These are phyloP conservation scores for Acromyrmex echinatior DNA, from an alignment of 1,140 invertebrate species.

Conservation along the genomic window DNA sequence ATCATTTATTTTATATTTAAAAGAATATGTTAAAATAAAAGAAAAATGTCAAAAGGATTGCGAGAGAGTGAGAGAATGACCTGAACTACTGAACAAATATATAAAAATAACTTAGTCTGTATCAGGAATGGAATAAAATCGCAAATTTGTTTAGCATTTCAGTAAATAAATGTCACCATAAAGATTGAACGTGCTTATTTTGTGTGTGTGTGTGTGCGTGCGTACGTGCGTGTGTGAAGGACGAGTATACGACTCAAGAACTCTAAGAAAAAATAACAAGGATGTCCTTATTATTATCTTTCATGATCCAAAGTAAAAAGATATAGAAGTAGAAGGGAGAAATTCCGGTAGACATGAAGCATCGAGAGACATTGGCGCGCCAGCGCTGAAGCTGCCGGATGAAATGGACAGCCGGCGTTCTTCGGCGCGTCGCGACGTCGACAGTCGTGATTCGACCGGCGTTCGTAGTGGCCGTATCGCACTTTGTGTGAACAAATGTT, in stretches of 20 bases:
- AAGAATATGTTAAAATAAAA: background rate
- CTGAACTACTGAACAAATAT: background rate
- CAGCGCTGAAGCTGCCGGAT: conserved; percentile 51
- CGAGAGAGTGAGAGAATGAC: too few species aligned
- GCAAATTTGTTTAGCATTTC: background rate
- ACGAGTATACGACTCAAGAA: background rate
- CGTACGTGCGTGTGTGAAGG: too few species aligned
- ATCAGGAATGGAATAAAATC: background rate
- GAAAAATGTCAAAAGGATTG: background rate
- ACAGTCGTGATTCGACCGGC: conserved; percentile 72
- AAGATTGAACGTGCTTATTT: conserved; percentile 1
- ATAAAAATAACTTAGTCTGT: background rate
- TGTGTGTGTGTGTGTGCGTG: too few species aligned
- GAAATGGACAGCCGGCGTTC: conserved; percentile 39
- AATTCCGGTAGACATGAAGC: background rate
- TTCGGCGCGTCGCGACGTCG: conserved; percentile 45
- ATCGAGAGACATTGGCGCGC: background rate
- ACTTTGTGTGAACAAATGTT: background rate
- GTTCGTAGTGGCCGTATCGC: conserved; percentile 38
- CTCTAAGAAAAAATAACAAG: background rate
- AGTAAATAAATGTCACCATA: background rate
- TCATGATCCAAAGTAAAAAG: background rate
- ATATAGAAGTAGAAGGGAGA: background rate
- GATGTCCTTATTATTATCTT: background rate
- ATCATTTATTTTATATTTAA: background rate